These are phyloP conservation scores for Malaclemys terrapin DNA, from an alignment of 2,113 vertebrate species.

Conservation along the genomic window DNA sequence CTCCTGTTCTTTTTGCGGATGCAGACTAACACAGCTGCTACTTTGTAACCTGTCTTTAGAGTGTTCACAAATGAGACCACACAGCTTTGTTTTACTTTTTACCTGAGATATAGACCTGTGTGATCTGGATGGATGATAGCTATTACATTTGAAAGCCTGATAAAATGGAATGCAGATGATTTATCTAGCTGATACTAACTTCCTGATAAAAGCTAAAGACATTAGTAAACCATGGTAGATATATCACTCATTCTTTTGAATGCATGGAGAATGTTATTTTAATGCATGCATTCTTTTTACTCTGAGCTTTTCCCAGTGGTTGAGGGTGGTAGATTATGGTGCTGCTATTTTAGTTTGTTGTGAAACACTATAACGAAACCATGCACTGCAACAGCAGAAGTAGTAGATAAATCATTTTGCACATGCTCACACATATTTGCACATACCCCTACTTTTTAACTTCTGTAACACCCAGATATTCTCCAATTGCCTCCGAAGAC, in stretches of 20 bases:
- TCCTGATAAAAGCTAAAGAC: constrained; percentile 49
- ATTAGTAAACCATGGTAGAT: constrained; percentile 48
- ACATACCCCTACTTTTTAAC: fast-evolving
- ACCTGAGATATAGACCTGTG: constrained; percentile 66
- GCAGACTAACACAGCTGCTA: no score
- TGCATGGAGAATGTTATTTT: constrained; percentile 34
- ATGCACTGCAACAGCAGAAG: not conserved
- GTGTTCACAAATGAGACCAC: constrained; percentile 64
- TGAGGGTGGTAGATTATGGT: not conserved
- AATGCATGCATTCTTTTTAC: not conserved
- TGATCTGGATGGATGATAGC: constrained; percentile 69
- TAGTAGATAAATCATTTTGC: not conserved
- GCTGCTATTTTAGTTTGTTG: not conserved
- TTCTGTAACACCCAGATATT: not conserved
- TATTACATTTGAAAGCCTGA: constrained; percentile 70
- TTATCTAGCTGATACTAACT: constrained; percentile 63
- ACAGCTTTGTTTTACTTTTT: constrained; percentile 68
- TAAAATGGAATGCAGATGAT: constrained; percentile 69
- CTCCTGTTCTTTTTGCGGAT: no score
- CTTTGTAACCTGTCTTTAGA: not conserved
- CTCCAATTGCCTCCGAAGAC: not conserved
- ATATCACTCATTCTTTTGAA: constrained; percentile 28
- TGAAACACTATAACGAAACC: not conserved
- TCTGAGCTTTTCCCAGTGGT: not conserved
- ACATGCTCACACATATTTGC: fast-evolving